These are phyloP conservation scores for Pristionchus fissidentatus DNA, from an alignment of 2,888 invertebrate species.

Conservation along the genomic window DNA sequence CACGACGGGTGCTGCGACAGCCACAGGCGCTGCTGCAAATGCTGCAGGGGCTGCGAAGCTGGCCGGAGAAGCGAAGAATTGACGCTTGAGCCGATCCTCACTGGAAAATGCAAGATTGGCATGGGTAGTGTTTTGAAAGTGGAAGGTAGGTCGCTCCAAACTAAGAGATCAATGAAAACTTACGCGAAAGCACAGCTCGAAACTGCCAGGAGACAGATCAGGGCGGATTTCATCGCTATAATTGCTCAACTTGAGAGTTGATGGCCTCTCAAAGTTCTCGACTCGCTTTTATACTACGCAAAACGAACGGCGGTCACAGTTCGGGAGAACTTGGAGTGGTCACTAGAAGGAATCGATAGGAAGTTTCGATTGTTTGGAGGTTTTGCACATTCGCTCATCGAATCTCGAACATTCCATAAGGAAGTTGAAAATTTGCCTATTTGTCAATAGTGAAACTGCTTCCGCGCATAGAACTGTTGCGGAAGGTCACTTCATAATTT, in stretches of 20 bases:
- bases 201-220: slow-evolving; percentile 17
- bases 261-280: background rate
- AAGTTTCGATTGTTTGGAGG: slow-evolving; percentile 21
- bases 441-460: no score
- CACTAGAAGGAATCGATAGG: background rate
- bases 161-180: background rate
- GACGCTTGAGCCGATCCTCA: slow-evolving; percentile 15
- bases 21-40: slow-evolving; percentile 27
- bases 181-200: slow-evolving; percentile 15
- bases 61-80: slow-evolving; percentile 10
- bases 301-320: slow-evolving; percentile 12
- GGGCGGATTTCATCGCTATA: background rate
- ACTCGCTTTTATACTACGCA: slow-evolving; percentile 3
- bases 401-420: background rate
- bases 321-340: background rate
- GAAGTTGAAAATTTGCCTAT: background rate
- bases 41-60: slow-evolving; percentile 31
- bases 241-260: slow-evolving; percentile 3
- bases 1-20: slow-evolving; percentile 4
- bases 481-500: no score
- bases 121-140: background rate
- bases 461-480: no score
- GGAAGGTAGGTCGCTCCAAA: background rate
- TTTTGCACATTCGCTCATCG: slow-evolving; percentile 7
- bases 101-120: no score